A percentile compares a stretch with the other conserved stretches of the same genome.
Conservation (phyloP, 30 jellyfish, hydroid and myxozoan genomes). For the Cassiopea xamachana region DNA sequence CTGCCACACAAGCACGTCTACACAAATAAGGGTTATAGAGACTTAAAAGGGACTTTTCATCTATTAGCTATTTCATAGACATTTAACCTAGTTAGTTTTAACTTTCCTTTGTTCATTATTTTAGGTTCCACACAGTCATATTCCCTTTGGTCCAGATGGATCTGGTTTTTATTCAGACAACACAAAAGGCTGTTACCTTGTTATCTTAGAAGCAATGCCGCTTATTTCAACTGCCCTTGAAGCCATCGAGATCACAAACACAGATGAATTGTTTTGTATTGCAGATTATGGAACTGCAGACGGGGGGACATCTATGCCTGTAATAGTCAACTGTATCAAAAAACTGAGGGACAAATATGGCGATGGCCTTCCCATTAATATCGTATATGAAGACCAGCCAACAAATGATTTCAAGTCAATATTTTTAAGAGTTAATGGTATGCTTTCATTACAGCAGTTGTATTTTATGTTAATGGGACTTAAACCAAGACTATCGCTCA, state of each 20-base stretch:
- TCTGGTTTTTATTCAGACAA: constrained; percentile 75
- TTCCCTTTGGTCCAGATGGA: constrained; percentile 86
- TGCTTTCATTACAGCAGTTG: not conserved
- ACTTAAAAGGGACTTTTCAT: too few species aligned
- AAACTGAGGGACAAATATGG: constrained; percentile 59
- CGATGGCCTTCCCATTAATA: constrained; percentile 47
- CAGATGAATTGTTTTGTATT: constrained; percentile 39
- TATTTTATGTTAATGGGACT: not conserved
- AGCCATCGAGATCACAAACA: not conserved
- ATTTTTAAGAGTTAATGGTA: constrained; percentile 73
- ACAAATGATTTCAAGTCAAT: constrained; percentile 79
- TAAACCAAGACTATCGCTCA: too few species aligned
- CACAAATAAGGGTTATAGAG: too few species aligned
- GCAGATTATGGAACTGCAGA: constrained; percentile 90
- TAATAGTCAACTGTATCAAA: constrained; percentile 17
- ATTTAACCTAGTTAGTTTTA: not conserved
- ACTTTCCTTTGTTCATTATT: not conserved
- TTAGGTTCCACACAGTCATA: constrained; percentile 81
- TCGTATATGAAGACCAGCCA: constrained; percentile 86
- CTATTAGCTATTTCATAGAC: too few species aligned
- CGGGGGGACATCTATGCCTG: constrained; percentile 82
- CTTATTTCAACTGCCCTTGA: constrained; percentile 22
- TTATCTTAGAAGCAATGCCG: constrained; percentile 45
- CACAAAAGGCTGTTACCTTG: constrained; percentile 64
- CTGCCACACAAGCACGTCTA: too few species aligned